Evolutionary conservation across 2,888 invertebrate species (phyloP), one percentile per base, ranked within the genome.

Genomic region (Trachelus troglodyta): DNA sequence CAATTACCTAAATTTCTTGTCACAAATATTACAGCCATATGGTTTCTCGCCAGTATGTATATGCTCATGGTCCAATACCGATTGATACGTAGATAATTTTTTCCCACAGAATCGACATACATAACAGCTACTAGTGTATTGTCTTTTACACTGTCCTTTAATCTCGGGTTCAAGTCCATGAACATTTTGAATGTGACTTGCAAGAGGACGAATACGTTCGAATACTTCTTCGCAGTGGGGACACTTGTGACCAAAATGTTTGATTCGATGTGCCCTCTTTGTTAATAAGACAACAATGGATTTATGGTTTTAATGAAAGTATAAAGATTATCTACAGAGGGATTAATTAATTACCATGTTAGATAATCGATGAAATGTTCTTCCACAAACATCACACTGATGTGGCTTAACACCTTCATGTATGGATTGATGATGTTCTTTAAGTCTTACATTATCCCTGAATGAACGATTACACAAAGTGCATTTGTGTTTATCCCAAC

Each of bases 361-460:
- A 31, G 86, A 85, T 77, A 82, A 79, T 75, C 87, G 83, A 78
- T 86, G 85, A 77, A 86, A 87, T 12, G 83, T 83, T 77, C 83
- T 80, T 12, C 84, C 85, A 77, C 87, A 87, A 77, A 87, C 69
- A 74, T 87, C 87, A 79, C 87, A 87, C 74, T 83, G 81, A 77
- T 87, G 84, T n/a, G 83, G 85, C 76, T 86, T 87, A 31, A 86
- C 81, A 31, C 85, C 86, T 75, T 85, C 83, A 30, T 87, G 87
- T 78, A 86, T 82, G 4, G 85, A 86, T 73, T 81, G 81, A 73
- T 84, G 81, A 76, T 87, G 87, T 73, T 86, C 85, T 73, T 77
- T 83, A 69, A 87, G 80, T 79, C 86, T 83, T 3, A 84, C 80
- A 34, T 84, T 83, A 71, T 86, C 86, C 35, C 86, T 82, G 75